These are phyloP conservation scores for Sarcophaga peregrina DNA, from an alignment of 1,140 invertebrate genomes.

Conservation along the genomic window DNA sequence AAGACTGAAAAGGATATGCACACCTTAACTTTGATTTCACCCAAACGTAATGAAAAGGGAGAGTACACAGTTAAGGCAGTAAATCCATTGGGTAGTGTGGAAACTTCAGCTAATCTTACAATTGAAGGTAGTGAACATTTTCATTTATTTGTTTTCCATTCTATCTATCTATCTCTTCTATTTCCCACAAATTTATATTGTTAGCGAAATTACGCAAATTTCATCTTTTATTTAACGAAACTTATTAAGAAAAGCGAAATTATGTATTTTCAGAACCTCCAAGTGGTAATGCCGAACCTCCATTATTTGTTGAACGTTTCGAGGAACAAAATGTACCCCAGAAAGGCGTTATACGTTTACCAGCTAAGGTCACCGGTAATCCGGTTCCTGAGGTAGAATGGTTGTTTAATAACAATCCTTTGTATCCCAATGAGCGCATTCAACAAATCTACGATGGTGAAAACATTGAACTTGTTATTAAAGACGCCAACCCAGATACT, in stretches of 20 bases:
- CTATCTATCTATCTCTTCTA: not conserved
- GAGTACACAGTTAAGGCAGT: constrained; percentile 84
- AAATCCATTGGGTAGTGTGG: constrained; percentile 80
- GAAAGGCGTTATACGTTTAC: constrained; percentile 81
- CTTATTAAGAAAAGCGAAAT: no score
- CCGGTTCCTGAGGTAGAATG: constrained; percentile 89
- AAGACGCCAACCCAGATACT: constrained; percentile 81
- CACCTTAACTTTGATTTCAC: constrained; percentile 75
- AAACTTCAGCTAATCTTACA: constrained; percentile 79
- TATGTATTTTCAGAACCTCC: constrained; percentile 70
- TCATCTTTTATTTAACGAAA: no score
- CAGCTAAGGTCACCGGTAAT: constrained; percentile 87
- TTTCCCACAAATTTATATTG: no score
- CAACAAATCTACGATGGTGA: constrained; percentile 85
- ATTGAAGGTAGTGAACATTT: constrained; percentile 77
- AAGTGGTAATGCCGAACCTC: constrained; percentile 79
- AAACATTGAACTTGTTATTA: constrained; percentile 83
- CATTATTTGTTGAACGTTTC: constrained; percentile 88
- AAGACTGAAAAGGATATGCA: constrained; percentile 78
- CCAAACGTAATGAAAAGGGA: constrained; percentile 76
- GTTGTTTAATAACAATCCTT: constrained; percentile 87
- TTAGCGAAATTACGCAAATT: no score
- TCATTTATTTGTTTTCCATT: constrained; percentile 43
- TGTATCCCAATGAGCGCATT: constrained; percentile 80
- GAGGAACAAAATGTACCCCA: constrained; percentile 85